Evolutionary conservation across 1,140 invertebrate genomes (phyloP).

Genomic region (Sitophilus oryzae): DNA sequence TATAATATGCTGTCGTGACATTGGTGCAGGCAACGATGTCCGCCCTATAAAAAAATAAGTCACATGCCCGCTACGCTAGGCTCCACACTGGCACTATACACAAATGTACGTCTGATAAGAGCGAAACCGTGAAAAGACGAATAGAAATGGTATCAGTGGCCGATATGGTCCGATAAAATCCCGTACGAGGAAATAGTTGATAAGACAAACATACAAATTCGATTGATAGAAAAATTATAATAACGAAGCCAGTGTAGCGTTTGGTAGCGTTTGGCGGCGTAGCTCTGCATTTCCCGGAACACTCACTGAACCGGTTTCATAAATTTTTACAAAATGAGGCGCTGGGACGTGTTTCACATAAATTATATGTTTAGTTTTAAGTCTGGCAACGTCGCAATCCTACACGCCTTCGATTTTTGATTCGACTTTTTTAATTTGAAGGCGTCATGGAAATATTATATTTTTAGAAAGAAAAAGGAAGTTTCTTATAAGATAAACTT

Average conservation of each 20-base stretch:
- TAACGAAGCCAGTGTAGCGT: no score
- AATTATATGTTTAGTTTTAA: neutral
- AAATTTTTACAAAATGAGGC: neutral
- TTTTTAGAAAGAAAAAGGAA: no score
- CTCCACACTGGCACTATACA: conserved; percentile 11
- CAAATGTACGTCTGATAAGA: conserved; percentile 6
- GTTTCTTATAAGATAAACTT: no score
- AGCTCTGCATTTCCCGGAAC: neutral
- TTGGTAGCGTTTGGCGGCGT: no score
- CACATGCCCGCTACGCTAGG: conserved; percentile 10
- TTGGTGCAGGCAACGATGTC: conserved; percentile 1
- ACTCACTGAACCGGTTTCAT: neutral
- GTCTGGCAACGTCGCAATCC: neutral
- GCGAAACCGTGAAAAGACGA: conserved; percentile 4
- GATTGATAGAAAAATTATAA: no score
- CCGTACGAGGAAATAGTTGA: neutral
- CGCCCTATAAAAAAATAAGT: neutral
- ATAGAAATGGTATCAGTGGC: conserved; percentile 2
- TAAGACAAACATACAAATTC: neutral
- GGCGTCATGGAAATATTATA: no score
- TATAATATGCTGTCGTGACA: no score
- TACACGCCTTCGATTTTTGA: neutral
- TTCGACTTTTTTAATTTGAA: no score
- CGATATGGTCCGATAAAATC: conserved; percentile 5
- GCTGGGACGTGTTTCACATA: neutral